phyloP scores from a whole-genome alignment of 2,888 invertebrate genomes.

The Ophioninae sp. region DNA sequence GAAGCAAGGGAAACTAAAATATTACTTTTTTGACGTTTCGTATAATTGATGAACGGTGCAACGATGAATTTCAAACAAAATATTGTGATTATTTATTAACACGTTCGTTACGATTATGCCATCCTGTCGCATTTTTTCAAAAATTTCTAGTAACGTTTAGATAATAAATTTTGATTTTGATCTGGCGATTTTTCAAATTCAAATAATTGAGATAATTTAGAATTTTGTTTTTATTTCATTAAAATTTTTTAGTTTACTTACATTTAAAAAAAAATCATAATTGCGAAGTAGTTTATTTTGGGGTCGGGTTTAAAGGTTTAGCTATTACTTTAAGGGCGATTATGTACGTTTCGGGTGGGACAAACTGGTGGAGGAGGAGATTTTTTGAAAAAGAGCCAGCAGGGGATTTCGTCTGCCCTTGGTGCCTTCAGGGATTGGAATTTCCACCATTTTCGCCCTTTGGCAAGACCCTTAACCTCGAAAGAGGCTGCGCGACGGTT shows the following conservation, averaged over 20 bases:
- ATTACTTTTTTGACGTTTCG: no score
- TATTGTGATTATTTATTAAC: no score
- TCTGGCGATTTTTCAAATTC: background rate
- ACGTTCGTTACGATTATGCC: no score
- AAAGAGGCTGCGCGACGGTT: background rate
- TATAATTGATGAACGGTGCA: no score
- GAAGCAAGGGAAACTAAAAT: no score
- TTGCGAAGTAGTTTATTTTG: background rate
- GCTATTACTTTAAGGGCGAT: constrained; percentile 1
- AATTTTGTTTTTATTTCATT: background rate
- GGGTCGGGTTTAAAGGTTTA: background rate
- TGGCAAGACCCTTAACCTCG: background rate
- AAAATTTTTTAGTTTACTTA: no score
- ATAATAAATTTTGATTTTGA: background rate
- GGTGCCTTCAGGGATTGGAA: background rate
- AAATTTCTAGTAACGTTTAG: background rate
- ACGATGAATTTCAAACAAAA: no score
- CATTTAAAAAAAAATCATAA: no score
- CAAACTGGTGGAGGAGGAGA: constrained; percentile 53
- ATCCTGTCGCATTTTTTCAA: no score
- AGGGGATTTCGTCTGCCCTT: constrained; percentile 31
- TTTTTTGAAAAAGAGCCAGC: constrained; percentile 35
- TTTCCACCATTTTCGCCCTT: background rate
- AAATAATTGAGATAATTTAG: background rate
- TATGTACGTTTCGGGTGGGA: constrained; percentile 46